Base-by-base conservation (phyloP, 2,888 invertebrate species). In the Theristus sp. region DNA sequence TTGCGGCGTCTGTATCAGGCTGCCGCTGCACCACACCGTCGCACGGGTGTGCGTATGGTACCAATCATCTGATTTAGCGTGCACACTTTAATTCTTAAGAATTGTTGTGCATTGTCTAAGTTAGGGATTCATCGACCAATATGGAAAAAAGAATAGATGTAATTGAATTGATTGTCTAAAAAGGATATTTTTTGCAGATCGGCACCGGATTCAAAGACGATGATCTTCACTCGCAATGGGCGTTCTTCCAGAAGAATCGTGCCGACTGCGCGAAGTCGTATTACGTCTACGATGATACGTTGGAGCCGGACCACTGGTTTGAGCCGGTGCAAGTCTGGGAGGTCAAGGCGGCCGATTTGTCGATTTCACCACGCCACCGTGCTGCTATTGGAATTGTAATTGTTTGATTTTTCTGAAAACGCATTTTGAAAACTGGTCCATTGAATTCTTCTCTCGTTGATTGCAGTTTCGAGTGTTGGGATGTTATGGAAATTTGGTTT, bases 171-270 rank as follows among this genome's bases (percentile, higher is more conserved):
- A n/a, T n/a, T n/a, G n/a, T n/a, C n/a, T n/a, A n/a, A n/a, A n/a
- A n/a, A n/a, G n/a, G n/a, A n/a, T n/a, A 38, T 20, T 38, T 38
- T 49, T 49, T 49, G 24, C 66, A 84, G 84, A 84, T 91, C 73
- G 89, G 91, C 62, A 88, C 87, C 63, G 96, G 98, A 58, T 96
- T 98, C 78, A 84, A 83, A 60, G 98, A 98, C 74, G 91, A 91
- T 46, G 84, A 85, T 70, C 80, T 98, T 55, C 82, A 82, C 63
- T 79, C 79, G 20, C 86, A 91, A 73, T 82, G 85, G 0, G 83
- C 83, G 54, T 81, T 82, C 66, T 81, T 98, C 30, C 83, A 86
- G 67, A 77, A 82, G 1, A 84, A 86, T 67, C 76, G 85, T n/a
- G 83, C 90, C 53, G 77, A 82, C 0, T 79, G 80, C 3, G 22